Evolutionary conservation across 2,113 vertebrate species (phyloP), one percentile per base, ranked within the genome.

Genomic region (Megaceryle torquata): DNA sequence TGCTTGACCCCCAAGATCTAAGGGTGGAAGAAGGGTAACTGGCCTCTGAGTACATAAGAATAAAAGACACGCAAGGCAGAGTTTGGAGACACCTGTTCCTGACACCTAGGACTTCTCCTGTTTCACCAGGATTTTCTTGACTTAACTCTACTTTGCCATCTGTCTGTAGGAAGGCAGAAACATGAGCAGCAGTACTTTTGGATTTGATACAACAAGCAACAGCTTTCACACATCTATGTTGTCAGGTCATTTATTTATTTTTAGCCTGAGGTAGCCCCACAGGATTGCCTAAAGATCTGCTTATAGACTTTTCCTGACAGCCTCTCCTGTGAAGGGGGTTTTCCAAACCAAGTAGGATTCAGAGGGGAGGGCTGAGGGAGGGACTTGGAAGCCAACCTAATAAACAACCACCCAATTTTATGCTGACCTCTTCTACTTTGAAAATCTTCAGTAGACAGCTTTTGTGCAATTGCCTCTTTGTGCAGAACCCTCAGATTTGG

Each of bases 181-280:
- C 31, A 41, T 26, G 72, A 95, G 64, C 87, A 80, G 61, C 57
- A n/a, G 41, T 25, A 11, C 28, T 84, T 83, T 53, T 56, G 74
- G 48, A 31, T 84, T 82, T 0, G 21, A 18, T 65, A 15, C 0
- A 0, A 29, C 81, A 53, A 64, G 53, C 70, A 74, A 10, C 46
- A 74, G 79, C 68, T 86, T 83, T 91, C 51, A 64, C 4, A 74
- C 43, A 51, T 82, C 46, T 63, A 0, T 46, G 68, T 41, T 82
- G 76, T 87, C 82, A 78, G 53, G 77, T 84, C 86, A 79, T 44
- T 83, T 24, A 8, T 64, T 87, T 96, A 94, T 93, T 95, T 95
- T 96, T 84, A 94, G 76, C 48, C 69, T 41, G 69, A 91, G 88
- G 92, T 70, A 91, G 77, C 44, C 84, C 61, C 57, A 75, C 39